phyloP scores from a whole-genome alignment of 2,888 invertebrate species.

The Cheilosia soror region DNA sequence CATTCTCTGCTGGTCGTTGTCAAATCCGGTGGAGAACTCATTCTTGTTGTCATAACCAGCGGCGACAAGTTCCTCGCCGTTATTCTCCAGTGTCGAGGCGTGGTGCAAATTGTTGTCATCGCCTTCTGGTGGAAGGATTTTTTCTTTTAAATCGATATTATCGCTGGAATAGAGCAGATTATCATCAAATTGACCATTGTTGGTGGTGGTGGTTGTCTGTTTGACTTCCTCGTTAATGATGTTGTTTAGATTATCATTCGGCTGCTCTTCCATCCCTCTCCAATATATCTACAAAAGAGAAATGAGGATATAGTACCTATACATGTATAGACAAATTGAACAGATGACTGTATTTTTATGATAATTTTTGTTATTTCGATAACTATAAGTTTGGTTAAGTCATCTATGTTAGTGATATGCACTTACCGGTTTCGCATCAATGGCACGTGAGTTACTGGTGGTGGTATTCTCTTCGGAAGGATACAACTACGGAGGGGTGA shows the following conservation, averaged over 20 bases:
- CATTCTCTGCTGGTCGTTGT: slow-evolving; percentile 54
- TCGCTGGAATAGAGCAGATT: slow-evolving; percentile 65
- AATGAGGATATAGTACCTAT: not conserved
- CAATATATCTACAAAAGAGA: slow-evolving; percentile 43
- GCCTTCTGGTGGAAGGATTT: slow-evolving; percentile 34
- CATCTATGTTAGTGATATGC: not conserved
- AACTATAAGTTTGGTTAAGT: not conserved
- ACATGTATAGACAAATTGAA: not conserved
- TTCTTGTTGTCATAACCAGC: slow-evolving; percentile 60
- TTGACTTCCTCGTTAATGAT: slow-evolving; percentile 67
- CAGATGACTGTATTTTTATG: not conserved
- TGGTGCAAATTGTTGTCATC: slow-evolving; percentile 66
- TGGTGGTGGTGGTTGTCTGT: slow-evolving; percentile 63
- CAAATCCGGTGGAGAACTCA: slow-evolving; percentile 44
- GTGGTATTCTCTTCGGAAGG: slow-evolving; percentile 76
- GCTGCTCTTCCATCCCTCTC: slow-evolving; percentile 11
- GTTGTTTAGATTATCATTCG: slow-evolving; percentile 66
- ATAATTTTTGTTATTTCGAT: not conserved
- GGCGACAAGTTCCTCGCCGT: slow-evolving; percentile 63
- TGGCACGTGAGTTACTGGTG: slow-evolving; percentile 59
- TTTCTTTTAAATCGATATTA: slow-evolving; percentile 69
- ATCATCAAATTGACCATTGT: slow-evolving; percentile 71
- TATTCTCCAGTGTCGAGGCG: slow-evolving; percentile 66
- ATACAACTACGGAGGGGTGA: slow-evolving; percentile 77
- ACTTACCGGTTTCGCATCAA: slow-evolving; percentile 64